Conservation (phyloP, 53 echinoderm and acorn worm genomes). For the Temnopleurus reevesii region DNA sequence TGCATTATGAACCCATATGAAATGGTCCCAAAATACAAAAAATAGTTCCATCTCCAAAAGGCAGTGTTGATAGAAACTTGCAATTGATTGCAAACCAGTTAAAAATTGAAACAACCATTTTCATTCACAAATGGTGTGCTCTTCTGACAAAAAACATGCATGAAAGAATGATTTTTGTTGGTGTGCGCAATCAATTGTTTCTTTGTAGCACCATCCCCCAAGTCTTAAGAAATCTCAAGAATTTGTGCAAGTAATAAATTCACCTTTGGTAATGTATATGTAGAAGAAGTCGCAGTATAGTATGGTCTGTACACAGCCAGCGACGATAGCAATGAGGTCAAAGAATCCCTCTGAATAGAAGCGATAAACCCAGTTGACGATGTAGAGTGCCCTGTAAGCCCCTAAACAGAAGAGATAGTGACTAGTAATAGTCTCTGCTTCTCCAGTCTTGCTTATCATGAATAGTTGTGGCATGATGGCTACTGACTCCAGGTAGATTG, state of each 20-base stretch:
- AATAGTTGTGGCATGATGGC: conserved; percentile 98
- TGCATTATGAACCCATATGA: too few species aligned
- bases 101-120: too few species aligned
- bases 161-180: too few species aligned
- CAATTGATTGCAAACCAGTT: too few species aligned
- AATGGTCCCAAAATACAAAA: too few species aligned
- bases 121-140: too few species aligned
- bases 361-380: conserved; percentile 99
- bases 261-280: conserved; percentile 99
- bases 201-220: too few species aligned
- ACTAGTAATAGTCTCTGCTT: conserved; percentile 98
- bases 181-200: too few species aligned
- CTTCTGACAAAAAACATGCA: too few species aligned
- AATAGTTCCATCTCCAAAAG: too few species aligned
- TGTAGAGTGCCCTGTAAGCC: conserved; percentile 93
- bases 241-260: neutral
- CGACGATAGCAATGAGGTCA: conserved; percentile 98
- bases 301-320: conserved; percentile 97
- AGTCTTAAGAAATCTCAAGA: too few species aligned
- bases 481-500: conserved; percentile 96
- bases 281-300: conserved; percentile 99
- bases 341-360: conserved; percentile 97
- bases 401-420: conserved; percentile 98
- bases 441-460: conserved; percentile 99
- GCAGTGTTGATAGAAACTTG: too few species aligned